Evolutionary conservation across 2,888 invertebrate species (phyloP), one percentile per base, ranked within the genome.

Genomic region (Autographa pulchrina): DNA sequence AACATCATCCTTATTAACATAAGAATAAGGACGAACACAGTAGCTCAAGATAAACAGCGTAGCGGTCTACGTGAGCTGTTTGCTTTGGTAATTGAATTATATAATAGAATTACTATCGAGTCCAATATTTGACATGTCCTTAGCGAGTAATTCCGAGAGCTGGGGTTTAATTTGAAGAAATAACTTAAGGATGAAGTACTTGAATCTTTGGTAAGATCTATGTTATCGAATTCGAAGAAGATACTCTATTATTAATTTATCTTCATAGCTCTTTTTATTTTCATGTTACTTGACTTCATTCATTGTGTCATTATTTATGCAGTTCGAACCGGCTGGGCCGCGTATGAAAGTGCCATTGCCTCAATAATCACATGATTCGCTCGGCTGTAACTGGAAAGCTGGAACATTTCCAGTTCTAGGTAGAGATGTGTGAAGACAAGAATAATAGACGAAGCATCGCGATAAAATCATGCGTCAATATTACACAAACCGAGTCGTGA

Each of bases 61-160:
- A 71, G 61, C 77, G 41, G 56, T 25, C 69, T 67, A 76, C 77
- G 83, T 79, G 85, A 80, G 77, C 84, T 87, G 87, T 89, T 90
- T 86, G 83, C 86, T 89, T 89, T 89, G 88, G 91, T 93, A 92
- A 93, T 93, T 92, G 89, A 90, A 91, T 91, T 88, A 88, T 86
- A 83, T 88, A 88, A 85, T 86, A 84, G 86, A 83, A 86, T 86
- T 86, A 85, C 81, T 78, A 84, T 83, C 74, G 77, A 78, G 72
- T 62, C 56, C 70, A 82, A 84, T 84, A 77, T 83, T 83, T 84
- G 72, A 77, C 31, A 48, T 63, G 70, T 62, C 66, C 79, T 79
- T 77, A 69, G 14, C 72, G 43, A 54, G 65, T 72, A 73, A 38
- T 70, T 77, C 71, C 43, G 32, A 59, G 35, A 43, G 43, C 43